Evolutionary conservation across 2,113 vertebrate genomes (phyloP).

Genomic region (Scortum barcoo): DNA sequence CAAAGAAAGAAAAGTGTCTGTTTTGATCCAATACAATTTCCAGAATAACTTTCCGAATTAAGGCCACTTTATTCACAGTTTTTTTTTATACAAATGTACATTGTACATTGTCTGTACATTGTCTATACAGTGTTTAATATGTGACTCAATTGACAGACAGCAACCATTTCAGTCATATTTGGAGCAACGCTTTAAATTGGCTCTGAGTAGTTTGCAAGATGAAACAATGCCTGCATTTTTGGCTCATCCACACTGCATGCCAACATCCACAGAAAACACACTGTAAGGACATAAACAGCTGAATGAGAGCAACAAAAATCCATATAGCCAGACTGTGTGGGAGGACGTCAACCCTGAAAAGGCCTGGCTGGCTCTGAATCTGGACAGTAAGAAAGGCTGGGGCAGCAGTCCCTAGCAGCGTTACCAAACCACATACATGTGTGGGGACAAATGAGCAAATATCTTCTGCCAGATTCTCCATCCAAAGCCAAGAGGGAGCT

Average conservation of each 20-base stretch:
- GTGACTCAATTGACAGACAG: background rate
- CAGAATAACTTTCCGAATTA: background rate
- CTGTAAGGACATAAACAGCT: slow-evolving; percentile 47
- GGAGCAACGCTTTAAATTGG: slow-evolving; percentile 14
- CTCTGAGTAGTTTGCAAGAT: slow-evolving; percentile 11
- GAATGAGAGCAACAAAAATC: slow-evolving; percentile 47
- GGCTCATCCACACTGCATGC: slow-evolving; percentile 6
- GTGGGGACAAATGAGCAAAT: slow-evolving; percentile 82
- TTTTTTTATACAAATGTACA: background rate
- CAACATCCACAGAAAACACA: slow-evolving; percentile 33
- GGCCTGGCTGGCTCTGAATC: slow-evolving; percentile 62
- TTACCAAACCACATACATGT: slow-evolving; percentile 81
- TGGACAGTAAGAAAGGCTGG: slow-evolving; percentile 65
- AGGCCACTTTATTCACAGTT: background rate
- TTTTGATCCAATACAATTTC: background rate
- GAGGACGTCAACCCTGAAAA: slow-evolving; percentile 72
- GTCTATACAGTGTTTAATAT: background rate
- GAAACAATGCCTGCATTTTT: slow-evolving; percentile 15
- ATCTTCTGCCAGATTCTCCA: slow-evolving; percentile 75
- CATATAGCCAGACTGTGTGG: slow-evolving; percentile 67
- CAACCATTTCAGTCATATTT: background rate
- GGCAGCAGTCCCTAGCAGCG: slow-evolving; percentile 69
- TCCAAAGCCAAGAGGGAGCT: slow-evolving; percentile 73
- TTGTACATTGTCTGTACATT: background rate
- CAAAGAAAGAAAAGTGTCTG: background rate